Evolutionary conservation across 2,113 vertebrate species (phyloP).

Genomic region (Anthoscopus minutus): DNA sequence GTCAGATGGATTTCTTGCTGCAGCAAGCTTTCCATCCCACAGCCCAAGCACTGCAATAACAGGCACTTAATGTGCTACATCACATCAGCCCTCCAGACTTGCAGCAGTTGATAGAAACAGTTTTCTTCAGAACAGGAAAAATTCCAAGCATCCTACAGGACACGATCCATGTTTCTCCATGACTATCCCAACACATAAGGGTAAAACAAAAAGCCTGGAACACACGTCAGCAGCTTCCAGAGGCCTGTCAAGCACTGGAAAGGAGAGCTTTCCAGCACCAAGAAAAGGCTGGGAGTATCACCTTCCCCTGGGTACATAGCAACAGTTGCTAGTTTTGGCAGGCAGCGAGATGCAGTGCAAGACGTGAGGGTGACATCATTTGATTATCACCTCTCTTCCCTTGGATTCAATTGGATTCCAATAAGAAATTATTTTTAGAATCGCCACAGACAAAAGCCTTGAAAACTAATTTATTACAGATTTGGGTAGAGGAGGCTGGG

Average conservation of each 20-base stretch:
- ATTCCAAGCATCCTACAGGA: background rate
- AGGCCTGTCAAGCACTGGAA: background rate
- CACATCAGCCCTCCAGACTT: background rate
- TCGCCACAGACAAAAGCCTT: slow-evolving; percentile 3
- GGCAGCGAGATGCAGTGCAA: background rate
- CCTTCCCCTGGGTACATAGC: slow-evolving; percentile 49
- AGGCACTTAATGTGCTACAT: background rate
- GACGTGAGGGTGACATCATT: slow-evolving; percentile 39
- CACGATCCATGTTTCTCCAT: rapidly evolving
- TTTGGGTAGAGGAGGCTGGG: background rate
- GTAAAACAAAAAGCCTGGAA: background rate
- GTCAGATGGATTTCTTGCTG: rapidly evolving
- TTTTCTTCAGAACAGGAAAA: background rate
- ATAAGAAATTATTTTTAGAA: slow-evolving; percentile 51
- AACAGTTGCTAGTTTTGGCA: slow-evolving; percentile 58
- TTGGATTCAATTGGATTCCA: slow-evolving; percentile 14
- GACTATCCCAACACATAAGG: background rate
- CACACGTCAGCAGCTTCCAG: background rate
- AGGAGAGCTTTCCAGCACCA: background rate
- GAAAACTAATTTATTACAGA: slow-evolving; percentile 3
- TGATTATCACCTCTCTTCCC: slow-evolving; percentile 47
- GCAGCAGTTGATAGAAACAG: background rate
- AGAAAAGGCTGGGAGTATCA: slow-evolving; percentile 9
- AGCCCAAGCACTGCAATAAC: background rate
- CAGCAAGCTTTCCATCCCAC: background rate